phyloP scores from a whole-genome alignment of 2,113 vertebrate genomes.

The Petroica traversi region DNA sequence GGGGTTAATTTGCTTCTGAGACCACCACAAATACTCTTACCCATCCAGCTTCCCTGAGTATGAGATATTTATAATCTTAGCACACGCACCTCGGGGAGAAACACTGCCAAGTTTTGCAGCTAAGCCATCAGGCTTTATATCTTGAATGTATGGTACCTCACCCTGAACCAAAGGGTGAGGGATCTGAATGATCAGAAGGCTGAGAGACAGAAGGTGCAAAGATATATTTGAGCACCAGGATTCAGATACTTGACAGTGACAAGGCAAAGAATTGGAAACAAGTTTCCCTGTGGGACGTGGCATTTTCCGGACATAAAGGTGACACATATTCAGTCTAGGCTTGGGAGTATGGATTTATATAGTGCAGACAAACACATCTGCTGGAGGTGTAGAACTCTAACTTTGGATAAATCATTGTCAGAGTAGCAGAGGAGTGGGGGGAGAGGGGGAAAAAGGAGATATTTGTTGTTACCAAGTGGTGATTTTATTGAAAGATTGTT shows the following conservation, averaged over 20 bases:
- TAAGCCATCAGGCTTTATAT: neutral
- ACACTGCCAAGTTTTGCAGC: neutral
- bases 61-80: neutral
- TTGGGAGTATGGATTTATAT: conserved; percentile 52
- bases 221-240: neutral
- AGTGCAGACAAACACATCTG: conserved; percentile 63
- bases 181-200: neutral
- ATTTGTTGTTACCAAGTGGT: neutral
- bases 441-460: neutral
- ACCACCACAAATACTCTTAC: neutral
- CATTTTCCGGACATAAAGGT: conserved; percentile 51
- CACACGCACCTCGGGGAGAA: neutral
- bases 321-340: neutral
- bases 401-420: neutral
- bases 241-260: neutral
- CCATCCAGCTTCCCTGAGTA: neutral
- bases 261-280: neutral
- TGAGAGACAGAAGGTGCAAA: conserved; percentile 32
- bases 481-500: neutral
- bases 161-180: neutral
- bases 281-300: neutral
- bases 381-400: neutral
- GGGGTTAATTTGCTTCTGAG: neutral
- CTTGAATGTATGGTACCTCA: neutral
- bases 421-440: neutral